Evolutionary conservation across 2,797 vertebrate species (phyloP).

Genomic region (Crocodylus rhombifer): DNA sequence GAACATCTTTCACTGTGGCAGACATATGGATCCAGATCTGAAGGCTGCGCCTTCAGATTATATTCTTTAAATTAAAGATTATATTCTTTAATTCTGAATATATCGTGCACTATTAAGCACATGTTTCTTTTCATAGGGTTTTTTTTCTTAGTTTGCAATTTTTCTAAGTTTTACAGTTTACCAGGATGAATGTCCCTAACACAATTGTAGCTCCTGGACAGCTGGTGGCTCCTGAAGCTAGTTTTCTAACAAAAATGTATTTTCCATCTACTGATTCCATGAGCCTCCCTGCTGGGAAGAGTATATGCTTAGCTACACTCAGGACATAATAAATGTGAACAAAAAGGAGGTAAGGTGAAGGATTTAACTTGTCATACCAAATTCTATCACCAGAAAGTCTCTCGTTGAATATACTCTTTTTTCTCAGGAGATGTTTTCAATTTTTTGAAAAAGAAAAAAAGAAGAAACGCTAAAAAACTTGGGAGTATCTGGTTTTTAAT

Average conservation of each 20-base stretch:
- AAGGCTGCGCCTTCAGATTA: accelerated
- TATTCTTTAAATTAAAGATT: too few relatives aligned
- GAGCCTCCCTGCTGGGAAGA: constrained; percentile 54
- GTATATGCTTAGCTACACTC: constrained; percentile 64
- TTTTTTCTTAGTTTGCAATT: constrained; percentile 26
- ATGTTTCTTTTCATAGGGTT: constrained; percentile 22
- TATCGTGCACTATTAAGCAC: neutral
- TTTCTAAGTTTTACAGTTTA: constrained; percentile 25
- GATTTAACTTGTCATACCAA: constrained; percentile 48
- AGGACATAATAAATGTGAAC: constrained; percentile 51
- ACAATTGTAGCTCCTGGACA: constrained; percentile 51
- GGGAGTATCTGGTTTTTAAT: neutral
- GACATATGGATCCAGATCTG: neutral
- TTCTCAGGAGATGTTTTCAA: neutral
- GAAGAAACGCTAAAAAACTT: neutral
- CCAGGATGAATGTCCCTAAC: constrained; percentile 9
- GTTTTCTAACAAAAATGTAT: constrained; percentile 65
- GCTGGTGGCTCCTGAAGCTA: constrained; percentile 47
- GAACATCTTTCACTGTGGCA: accelerated
- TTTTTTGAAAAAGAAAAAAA: too few relatives aligned
- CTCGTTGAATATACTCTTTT: neutral
- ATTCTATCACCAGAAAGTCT: constrained; percentile 26
- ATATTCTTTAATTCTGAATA: neutral
- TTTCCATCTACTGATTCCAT: constrained; percentile 55
- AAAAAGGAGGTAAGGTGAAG: neutral